Conservation (phyloP, 1,140 invertebrate genomes). For the Microvelia longipes region DNA sequence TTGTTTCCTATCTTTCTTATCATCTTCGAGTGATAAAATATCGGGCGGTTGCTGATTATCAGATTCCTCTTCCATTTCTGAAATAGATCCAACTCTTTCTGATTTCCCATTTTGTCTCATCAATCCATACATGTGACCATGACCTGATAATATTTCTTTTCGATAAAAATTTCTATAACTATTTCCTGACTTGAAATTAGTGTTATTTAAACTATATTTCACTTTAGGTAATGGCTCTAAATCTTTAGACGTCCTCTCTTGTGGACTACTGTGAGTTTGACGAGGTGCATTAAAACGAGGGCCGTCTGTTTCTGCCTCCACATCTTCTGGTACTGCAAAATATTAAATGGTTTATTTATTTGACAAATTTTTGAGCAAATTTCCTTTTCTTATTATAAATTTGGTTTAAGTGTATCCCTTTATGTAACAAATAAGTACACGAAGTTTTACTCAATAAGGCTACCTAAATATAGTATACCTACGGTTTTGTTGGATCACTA, state of each 20-base stretch:
- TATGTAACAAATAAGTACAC: no score
- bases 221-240: not conserved
- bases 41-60: not conserved
- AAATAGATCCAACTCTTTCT: not conserved
- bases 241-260: slow-evolving; percentile 12
- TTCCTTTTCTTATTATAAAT: no score
- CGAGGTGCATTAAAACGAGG: slow-evolving; percentile 4
- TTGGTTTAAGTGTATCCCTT: no score
- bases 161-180: not conserved
- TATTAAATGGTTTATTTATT: slow-evolving; percentile 1
- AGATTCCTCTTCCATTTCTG: not conserved
- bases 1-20: not conserved
- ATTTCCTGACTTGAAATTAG: not conserved
- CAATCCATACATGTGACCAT: not conserved
- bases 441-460: no score
- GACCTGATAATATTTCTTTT: not conserved
- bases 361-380: no score
- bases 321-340: slow-evolving; percentile 21
- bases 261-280: slow-evolving; percentile 18
- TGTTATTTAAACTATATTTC: not conserved
- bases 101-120: slow-evolving; percentile 4
- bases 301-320: slow-evolving; percentile 12
- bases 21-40: not conserved
- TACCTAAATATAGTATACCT: no score
- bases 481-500: no score